Base-by-base conservation (phyloP, 2,888 invertebrate genomes). In the Notodonta dromedarius region DNA sequence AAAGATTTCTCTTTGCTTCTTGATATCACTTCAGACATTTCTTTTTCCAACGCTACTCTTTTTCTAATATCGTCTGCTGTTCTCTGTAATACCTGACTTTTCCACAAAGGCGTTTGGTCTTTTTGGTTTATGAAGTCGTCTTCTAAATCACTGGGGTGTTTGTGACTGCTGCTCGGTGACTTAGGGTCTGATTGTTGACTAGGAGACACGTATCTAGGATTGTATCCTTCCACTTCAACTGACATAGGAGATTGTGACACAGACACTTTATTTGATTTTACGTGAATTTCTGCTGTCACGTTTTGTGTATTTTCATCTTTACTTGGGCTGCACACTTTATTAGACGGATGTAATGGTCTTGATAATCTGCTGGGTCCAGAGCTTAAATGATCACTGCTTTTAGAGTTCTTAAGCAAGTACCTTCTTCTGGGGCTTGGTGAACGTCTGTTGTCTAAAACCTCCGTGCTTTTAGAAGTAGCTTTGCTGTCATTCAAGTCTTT, bases 391-490 rank as follows among this genome's bases (percentile, higher is more conserved):
- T 93, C 93, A 60, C 84, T 91, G 61, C 93, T 93, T 77, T 84
- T 89, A 5, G 93, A 93, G 66, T 84, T 89, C 71, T 90, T 90
- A 1, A 93, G 72, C 12, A 82, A 59, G 76, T 85, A 84, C 64
- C 83, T 88, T 61, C 87, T 75, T 68, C 87, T 83, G 7, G 90
- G 88, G 72, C 83, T 89, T 14, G 87, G 85, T n/a, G 89, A 85
- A 67, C 84, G 82, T 75, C 84, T 83, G 16, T 70, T 85, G 59
- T 93, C 93, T 55, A 93, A 76, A 39, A 84, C 73, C 70, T 95
- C 95, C 7, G 94, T 94, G 70, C 95, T 95, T 74, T 89, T 91
- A 16, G 95, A 94, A 42, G 92, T 89, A 50, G 78, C 80, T 78
- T 90, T 91, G 66, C 84, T 86, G 64, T 87, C 87, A 61, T 90